A percentile compares a stretch with the other conserved stretches of the same genome.
Conservation (phyloP, 2,113 vertebrate genomes). For the Pongo abelii region DNA sequence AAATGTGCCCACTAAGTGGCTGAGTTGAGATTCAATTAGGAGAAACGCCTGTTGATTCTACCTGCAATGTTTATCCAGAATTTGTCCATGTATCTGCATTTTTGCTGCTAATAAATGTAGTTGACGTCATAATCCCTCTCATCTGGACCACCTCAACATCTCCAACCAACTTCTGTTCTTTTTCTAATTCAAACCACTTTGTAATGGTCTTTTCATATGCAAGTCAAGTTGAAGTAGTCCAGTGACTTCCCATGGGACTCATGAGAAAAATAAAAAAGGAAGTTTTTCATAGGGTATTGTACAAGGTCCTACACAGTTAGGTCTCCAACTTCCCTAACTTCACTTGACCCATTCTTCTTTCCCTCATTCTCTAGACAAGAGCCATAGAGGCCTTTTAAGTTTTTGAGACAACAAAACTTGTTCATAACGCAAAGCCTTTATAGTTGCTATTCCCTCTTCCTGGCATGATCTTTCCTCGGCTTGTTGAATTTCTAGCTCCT, state of each 20-base stretch:
- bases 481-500: background rate
- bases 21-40: background rate
- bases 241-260: background rate
- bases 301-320: background rate
- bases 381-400: background rate
- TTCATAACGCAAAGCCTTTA: background rate
- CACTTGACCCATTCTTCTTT: background rate
- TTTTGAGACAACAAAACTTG: background rate
- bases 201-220: background rate
- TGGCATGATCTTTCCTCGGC: background rate
- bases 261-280: background rate
- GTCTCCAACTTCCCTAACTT: background rate
- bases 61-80: background rate
- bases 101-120: background rate
- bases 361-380: background rate
- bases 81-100: background rate
- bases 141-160: background rate
- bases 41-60: background rate
- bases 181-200: background rate
- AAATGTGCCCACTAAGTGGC: background rate
- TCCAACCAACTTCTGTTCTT: background rate
- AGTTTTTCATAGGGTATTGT: background rate
- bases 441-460: background rate
- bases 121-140: background rate
- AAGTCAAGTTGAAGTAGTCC: background rate